phyloP scores from a whole-genome alignment of 1,140 invertebrate genomes.

The Limonius californicus region DNA sequence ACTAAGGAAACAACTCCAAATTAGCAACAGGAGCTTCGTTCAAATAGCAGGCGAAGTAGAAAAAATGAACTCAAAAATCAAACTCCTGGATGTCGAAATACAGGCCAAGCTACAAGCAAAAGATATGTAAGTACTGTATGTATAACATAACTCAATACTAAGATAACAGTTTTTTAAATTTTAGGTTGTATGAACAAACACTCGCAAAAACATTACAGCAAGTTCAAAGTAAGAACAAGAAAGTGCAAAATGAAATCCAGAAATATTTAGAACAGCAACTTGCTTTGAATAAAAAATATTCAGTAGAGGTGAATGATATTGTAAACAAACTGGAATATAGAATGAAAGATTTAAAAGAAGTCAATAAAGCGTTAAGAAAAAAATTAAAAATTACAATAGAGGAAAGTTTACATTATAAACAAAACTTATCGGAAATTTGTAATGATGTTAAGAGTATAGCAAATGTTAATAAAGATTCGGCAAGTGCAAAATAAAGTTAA shows the following conservation, averaged over 20 bases:
- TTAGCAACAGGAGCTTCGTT: conserved; percentile 28
- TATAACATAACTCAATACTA: too few relatives aligned
- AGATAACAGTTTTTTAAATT: too few relatives aligned
- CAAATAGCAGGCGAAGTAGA: conserved; percentile 27
- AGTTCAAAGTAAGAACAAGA: conserved; percentile 30
- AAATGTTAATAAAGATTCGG: not conserved
- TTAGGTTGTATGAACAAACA: conserved; percentile 15
- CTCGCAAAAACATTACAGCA: conserved; percentile 26
- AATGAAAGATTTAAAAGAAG: conserved; percentile 43
- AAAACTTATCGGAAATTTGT: not conserved
- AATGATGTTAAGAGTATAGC: not conserved
- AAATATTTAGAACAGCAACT: conserved; percentile 35
- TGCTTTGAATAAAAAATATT: conserved; percentile 45
- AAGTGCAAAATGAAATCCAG: conserved; percentile 35
- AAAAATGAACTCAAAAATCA: conserved; percentile 29
- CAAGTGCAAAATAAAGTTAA: too few relatives aligned
- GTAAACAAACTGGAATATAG: conserved; percentile 45
- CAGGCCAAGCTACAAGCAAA: conserved; percentile 26
- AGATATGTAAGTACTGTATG: conserved; percentile 20
- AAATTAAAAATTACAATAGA: not conserved
- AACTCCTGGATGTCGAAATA: conserved; percentile 26
- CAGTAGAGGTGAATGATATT: conserved; percentile 42
- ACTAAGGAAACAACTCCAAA: conserved; percentile 36
- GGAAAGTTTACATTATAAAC: not conserved
- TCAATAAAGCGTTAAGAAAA: conserved; percentile 18